These are phyloP conservation scores for Halichondria panicea DNA, from an alignment of 37 sponge, comb jelly and placozoan genomes.

Conservation along the genomic window DNA sequence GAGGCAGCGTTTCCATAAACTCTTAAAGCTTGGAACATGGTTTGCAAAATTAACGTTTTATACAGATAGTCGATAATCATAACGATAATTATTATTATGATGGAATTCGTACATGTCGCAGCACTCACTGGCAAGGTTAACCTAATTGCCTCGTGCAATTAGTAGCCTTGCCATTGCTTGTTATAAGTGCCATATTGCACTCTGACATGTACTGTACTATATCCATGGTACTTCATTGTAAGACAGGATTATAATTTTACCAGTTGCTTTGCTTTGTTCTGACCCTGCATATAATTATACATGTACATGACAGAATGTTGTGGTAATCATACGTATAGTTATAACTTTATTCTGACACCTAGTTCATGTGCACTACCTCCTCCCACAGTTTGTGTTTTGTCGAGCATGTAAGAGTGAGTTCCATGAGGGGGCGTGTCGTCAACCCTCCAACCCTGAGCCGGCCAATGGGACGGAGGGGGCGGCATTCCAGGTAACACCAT, in stretches of 20 bases:
- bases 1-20: neutral
- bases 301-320: neutral
- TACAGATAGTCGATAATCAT: too few species aligned
- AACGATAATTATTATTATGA: too few species aligned
- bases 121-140: too few species aligned
- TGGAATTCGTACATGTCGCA: too few species aligned
- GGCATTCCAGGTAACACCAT: slow-evolving; percentile 2
- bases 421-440: slow-evolving; percentile 58
- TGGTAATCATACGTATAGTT: too few species aligned
- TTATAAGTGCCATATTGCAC: too few species aligned
- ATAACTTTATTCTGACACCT: too few species aligned
- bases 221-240: too few species aligned
- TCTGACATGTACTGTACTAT: too few species aligned
- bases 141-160: too few species aligned
- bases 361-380: too few species aligned
- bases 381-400: slow-evolving; percentile 72
- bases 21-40: neutral
- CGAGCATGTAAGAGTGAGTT: slow-evolving; percentile 42
- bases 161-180: too few species aligned
- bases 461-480: neutral
- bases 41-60: neutral
- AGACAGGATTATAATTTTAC: neutral
- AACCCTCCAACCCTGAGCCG: neutral
- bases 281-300: neutral
- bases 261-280: neutral